Evolutionary conservation across 2,113 vertebrate genomes (phyloP).

Genomic region (Melanerpes aurifrons): DNA sequence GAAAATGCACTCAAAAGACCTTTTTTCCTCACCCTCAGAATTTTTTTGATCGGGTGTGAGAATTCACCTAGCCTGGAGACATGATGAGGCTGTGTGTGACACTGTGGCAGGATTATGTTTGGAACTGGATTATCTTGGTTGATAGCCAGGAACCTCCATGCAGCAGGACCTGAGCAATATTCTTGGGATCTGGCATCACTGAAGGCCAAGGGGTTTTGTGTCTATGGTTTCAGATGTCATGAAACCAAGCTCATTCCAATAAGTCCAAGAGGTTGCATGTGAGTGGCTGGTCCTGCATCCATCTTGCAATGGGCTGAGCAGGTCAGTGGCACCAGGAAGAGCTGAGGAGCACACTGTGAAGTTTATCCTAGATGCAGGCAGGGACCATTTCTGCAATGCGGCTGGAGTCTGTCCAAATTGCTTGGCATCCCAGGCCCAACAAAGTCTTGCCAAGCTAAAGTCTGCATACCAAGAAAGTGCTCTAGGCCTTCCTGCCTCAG

Average conservation of each 20-base stretch:
- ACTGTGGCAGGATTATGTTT: background rate
- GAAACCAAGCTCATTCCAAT: background rate
- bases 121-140: background rate
- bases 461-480: slow-evolving; percentile 18
- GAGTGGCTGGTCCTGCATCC: background rate
- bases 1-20: background rate
- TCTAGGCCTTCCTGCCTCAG: background rate
- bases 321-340: background rate
- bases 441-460: slow-evolving; percentile 19
- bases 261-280: background rate
- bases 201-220: background rate
- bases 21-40: background rate
- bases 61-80: background rate
- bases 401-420: background rate
- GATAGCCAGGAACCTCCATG: background rate
- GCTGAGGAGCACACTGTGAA: accelerated
- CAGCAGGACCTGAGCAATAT: background rate
- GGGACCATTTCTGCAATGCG: background rate
- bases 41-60: background rate
- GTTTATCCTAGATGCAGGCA: background rate
- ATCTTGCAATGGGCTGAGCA: background rate
- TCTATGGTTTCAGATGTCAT: background rate
- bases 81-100: accelerated
- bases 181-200: background rate
- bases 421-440: background rate